These are phyloP conservation scores for Temnopleurus reevesii DNA, from an alignment of 53 echinoderm and acorn worm species.

Conservation along the genomic window DNA sequence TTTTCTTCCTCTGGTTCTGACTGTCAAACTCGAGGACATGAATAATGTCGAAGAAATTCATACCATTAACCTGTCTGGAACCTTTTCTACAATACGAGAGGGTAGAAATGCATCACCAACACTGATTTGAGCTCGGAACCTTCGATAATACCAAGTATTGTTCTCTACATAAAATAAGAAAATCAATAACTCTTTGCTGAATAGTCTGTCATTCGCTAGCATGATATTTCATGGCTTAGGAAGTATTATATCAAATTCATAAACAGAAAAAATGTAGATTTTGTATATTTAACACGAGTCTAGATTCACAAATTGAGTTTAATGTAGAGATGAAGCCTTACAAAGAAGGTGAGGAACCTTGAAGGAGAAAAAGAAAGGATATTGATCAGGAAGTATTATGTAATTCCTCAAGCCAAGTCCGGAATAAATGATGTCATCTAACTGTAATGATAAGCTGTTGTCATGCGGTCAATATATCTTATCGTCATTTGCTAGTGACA, in stretches of 20 bases:
- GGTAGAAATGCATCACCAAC: neutral
- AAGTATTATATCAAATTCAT: no score
- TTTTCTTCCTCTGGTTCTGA: neutral
- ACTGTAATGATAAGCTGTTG: neutral
- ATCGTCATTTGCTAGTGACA: neutral
- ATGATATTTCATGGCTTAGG: no score
- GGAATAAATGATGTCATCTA: neutral
- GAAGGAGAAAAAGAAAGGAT: no score
- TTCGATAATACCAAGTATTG: neutral
- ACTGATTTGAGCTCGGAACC: neutral
- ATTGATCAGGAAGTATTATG: no score
- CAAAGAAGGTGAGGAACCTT: no score
- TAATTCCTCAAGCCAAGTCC: neutral
- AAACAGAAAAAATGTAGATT: no score
- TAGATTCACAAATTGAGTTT: no score
- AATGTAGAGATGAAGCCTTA: no score
- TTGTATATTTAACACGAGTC: no score
- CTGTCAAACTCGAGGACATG: conserved; percentile 41
- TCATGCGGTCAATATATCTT: neutral
- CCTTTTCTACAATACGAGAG: neutral
- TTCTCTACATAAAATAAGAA: neutral
- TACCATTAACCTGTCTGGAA: conserved; percentile 58
- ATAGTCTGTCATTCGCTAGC: neutral
- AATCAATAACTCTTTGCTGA: neutral
- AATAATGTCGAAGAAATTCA: conserved; percentile 50